Conservation (phyloP, 2,888 invertebrate species). For the Drosophila algonquin region DNA sequence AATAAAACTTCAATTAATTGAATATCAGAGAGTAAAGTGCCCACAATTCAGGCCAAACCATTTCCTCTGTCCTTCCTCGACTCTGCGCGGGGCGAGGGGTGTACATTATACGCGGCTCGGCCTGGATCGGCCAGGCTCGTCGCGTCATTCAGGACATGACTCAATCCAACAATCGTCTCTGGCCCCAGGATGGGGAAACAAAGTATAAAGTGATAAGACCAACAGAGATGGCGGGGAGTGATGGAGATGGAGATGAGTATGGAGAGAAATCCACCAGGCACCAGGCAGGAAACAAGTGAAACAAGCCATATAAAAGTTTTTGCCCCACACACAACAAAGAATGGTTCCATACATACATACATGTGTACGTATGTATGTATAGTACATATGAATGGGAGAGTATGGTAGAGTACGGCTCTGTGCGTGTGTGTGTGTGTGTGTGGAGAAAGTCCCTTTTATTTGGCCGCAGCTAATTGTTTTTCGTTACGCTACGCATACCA, state of each 20-base stretch:
- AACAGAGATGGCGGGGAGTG: constrained; percentile 9
- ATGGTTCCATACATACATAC: constrained; percentile 25
- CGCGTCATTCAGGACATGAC: constrained; percentile 48
- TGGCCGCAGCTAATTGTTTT: constrained; percentile 76
- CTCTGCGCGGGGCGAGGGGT: constrained; percentile 14
- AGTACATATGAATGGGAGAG: constrained; percentile 5
- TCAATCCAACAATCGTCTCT: constrained; percentile 62
- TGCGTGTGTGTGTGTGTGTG: constrained; percentile 4
- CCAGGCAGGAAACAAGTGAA: constrained; percentile 50
- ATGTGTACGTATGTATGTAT: no score
- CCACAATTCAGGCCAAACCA: constrained; percentile 45
- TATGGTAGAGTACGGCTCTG: neutral
- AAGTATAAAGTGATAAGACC: constrained; percentile 69
- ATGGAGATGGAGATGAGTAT: no score
- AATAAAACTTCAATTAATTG: constrained; percentile 75
- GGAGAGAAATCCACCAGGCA: neutral
- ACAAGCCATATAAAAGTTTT: constrained; percentile 67
- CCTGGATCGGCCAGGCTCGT: constrained; percentile 8
- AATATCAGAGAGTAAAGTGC: constrained; percentile 55
- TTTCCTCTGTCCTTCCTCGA: constrained; percentile 22
- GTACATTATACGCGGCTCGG: constrained; percentile 27
- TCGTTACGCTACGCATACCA: constrained; percentile 77
- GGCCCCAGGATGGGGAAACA: constrained; percentile 42
- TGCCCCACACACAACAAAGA: constrained; percentile 21
- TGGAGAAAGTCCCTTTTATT: constrained; percentile 58